A percentile compares a stretch with the other conserved stretches of the same genome.
These are phyloP conservation scores for Linhomoeus sp. DNA, from an alignment of 2,888 invertebrate genomes.

Conservation along the genomic window DNA sequence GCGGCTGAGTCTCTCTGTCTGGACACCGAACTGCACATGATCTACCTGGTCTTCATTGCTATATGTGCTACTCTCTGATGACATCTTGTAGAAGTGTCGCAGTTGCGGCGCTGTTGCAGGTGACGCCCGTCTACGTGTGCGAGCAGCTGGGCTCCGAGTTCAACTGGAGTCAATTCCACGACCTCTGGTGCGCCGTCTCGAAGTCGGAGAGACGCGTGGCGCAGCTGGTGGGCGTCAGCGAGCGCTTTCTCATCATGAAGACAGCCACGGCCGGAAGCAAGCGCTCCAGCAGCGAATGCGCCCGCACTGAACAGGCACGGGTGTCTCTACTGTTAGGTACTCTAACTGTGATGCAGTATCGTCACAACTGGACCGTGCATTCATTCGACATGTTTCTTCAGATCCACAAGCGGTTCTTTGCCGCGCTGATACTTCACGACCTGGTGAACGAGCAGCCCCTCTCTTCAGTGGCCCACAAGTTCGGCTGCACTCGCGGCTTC, in stretches of 20 bases:
- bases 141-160: slow-evolving; percentile 49
- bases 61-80: too few species aligned
- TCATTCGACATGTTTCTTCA: too few species aligned
- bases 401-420: slow-evolving; percentile 32
- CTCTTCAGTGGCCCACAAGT: slow-evolving; percentile 51
- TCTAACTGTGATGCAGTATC: too few species aligned
- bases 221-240: slow-evolving; percentile 56
- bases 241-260: slow-evolving; percentile 51
- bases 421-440: slow-evolving; percentile 73
- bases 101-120: slow-evolving; percentile 22
- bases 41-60: slow-evolving; percentile 59
- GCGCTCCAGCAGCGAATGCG: too few species aligned
- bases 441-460: slow-evolving; percentile 73
- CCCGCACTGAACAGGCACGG: too few species aligned
- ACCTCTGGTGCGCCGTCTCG: slow-evolving; percentile 58
- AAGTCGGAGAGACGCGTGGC: slow-evolving; percentile 63
- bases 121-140: slow-evolving; percentile 67
- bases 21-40: slow-evolving; percentile 77
- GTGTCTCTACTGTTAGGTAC: too few species aligned
- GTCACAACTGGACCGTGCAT: too few species aligned
- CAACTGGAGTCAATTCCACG: slow-evolving; percentile 44
- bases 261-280: slow-evolving; percentile 36
- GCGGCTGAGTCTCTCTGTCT: slow-evolving; percentile 73
- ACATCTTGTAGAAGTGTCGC: too few species aligned
- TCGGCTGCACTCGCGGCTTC: slow-evolving; percentile 63